phyloP scores from a whole-genome alignment of 2,888 invertebrate genomes.

The Leuctra nigra region DNA sequence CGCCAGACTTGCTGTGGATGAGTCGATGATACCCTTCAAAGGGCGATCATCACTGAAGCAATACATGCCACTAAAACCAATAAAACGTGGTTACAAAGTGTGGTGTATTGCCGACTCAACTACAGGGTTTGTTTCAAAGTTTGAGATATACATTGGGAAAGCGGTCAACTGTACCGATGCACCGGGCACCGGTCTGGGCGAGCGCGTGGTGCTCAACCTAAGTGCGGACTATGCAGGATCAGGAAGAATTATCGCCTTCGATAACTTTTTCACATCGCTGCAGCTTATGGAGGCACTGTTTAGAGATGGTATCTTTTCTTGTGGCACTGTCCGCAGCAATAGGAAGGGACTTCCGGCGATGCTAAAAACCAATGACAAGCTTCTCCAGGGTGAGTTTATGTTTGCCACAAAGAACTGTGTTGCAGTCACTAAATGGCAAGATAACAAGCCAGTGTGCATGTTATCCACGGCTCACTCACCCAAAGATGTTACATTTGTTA shows the following conservation, averaged over 20 bases:
- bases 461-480: constrained; percentile 19
- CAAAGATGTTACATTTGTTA: constrained; percentile 14
- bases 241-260: constrained; percentile 4
- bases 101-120: background rate
- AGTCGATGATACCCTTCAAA: constrained; percentile 11
- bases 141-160: constrained; percentile 14
- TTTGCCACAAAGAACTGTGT: constrained; percentile 1
- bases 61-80: constrained; percentile 9
- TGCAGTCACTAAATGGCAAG: constrained; percentile 13
- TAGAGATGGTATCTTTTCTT: constrained; percentile 9
- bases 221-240: background rate
- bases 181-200: background rate
- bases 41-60: constrained; percentile 8
- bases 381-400: constrained; percentile 15
- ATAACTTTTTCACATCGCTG: constrained; percentile 16
- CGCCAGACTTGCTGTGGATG: background rate
- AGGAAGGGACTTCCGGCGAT: constrained; percentile 18
- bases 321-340: constrained; percentile 12
- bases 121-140: constrained; percentile 12
- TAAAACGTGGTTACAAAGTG: constrained; percentile 13
- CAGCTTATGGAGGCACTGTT: constrained; percentile 9
- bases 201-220: constrained; percentile 4
- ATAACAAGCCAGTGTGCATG: constrained; percentile 19
- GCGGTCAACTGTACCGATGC: background rate
- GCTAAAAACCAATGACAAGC: constrained; percentile 19